These are phyloP conservation scores for Halocaridina rubra DNA, from an alignment of 2,888 invertebrate species.

Conservation along the genomic window DNA sequence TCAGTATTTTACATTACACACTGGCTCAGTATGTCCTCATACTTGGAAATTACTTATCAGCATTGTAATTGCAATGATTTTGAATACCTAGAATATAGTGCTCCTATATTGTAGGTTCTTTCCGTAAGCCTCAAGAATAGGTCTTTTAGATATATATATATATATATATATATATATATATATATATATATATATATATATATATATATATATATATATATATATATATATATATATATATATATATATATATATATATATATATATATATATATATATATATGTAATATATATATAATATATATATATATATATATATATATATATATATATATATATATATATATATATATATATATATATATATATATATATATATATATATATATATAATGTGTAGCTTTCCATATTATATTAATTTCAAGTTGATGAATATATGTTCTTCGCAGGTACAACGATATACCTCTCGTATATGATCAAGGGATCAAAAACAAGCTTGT, in stretches of 20 bases:
- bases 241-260: background rate
- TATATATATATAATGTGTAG: background rate
- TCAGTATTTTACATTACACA: no score
- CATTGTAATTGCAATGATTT: no score
- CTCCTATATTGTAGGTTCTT: no score
- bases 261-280: slow-evolving; percentile 11
- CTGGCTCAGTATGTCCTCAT: no score
- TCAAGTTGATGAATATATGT: background rate
- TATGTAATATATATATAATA: no score
- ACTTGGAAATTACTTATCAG: no score
- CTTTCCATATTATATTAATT: no score
- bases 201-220: background rate
- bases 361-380: slow-evolving; percentile 5
- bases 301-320: slow-evolving; percentile 5
- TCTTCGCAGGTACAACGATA: slow-evolving; percentile 85
- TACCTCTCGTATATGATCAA: slow-evolving; percentile 87
- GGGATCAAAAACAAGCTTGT: slow-evolving; percentile 84
- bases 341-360: slow-evolving; percentile 11
- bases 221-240: background rate
- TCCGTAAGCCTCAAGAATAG: no score
- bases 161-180: no score
- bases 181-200: no score
- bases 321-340: slow-evolving; percentile 2
- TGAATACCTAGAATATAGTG: no score
- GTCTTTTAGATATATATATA: no score